Conservation (phyloP, 2,888 invertebrate genomes). For the Apomyelois bistriatella region DNA sequence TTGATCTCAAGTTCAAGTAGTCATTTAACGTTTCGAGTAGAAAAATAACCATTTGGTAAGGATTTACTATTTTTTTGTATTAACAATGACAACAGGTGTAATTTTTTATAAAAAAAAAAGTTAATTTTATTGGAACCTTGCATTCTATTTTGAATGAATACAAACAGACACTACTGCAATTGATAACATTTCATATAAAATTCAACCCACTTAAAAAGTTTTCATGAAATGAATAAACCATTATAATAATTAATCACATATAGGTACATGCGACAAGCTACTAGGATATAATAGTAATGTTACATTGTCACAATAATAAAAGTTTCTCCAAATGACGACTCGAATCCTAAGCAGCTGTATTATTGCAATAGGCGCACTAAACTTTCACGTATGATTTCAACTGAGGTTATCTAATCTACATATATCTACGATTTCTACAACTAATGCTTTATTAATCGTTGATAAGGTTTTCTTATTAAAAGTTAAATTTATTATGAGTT, state of each 20-base stretch:
- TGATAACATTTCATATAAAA: too few relatives aligned
- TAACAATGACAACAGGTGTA: too few relatives aligned
- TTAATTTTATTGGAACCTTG: too few relatives aligned
- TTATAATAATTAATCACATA: neutral
- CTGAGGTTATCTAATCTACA: neutral
- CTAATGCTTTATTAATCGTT: neutral
- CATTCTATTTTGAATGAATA: too few relatives aligned
- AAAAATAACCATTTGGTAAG: neutral
- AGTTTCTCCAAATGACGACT: slow-evolving; percentile 7
- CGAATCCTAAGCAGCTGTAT: neutral
- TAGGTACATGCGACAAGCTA: neutral
- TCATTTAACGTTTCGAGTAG: neutral
- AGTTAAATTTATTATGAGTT: too few relatives aligned
- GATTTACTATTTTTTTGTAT: too few relatives aligned
- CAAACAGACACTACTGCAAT: too few relatives aligned
- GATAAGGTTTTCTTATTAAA: neutral
- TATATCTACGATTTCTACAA: neutral
- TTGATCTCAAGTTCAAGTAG: slow-evolving; percentile 1
- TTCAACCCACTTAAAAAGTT: too few relatives aligned
- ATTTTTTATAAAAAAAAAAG: too few relatives aligned
- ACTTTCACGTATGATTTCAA: neutral
- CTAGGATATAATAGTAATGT: neutral
- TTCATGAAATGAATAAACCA: neutral
- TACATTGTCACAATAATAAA: slow-evolving; percentile 2
- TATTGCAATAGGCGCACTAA: neutral